Evolutionary conservation across 1,140 invertebrate genomes (phyloP).

Genomic region (Lepidurus apus): DNA sequence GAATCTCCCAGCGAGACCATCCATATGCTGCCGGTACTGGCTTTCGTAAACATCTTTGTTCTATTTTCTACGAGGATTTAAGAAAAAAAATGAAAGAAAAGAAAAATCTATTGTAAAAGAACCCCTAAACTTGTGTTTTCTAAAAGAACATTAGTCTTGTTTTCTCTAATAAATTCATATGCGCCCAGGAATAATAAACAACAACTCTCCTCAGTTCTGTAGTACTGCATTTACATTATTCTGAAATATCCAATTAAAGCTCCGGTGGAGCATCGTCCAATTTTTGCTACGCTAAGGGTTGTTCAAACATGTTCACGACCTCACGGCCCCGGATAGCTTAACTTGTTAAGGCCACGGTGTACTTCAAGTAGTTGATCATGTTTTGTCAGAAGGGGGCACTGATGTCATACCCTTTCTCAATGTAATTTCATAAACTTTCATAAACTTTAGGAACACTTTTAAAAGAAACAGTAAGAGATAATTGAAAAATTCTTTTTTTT

Average conservation of each 20-base stretch:
- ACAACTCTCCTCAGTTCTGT: background rate
- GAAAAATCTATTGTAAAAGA: background rate
- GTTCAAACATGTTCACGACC: too few relatives aligned
- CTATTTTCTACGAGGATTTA: background rate
- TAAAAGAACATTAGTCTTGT: background rate
- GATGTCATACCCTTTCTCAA: too few relatives aligned
- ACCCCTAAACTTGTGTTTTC: background rate
- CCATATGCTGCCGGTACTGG: slow-evolving; percentile 20
- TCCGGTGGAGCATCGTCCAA: too few relatives aligned
- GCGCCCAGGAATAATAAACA: background rate
- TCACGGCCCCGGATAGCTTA: too few relatives aligned
- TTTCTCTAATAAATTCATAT: slow-evolving; percentile 19
- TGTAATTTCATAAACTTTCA: too few relatives aligned
- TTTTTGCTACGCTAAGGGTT: too few relatives aligned
- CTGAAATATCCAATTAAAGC: background rate
- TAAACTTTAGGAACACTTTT: too few relatives aligned
- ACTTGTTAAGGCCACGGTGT: too few relatives aligned
- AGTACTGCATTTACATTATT: background rate
- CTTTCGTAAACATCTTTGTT: background rate
- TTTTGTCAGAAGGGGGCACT: too few relatives aligned
- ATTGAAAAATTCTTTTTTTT: too few relatives aligned
- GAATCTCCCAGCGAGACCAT: slow-evolving; percentile 20
- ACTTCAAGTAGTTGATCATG: too few relatives aligned
- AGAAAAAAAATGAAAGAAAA: background rate
- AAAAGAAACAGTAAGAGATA: too few relatives aligned